A percentile compares a stretch with the other conserved stretches of the same genome.
Evolutionary conservation across 2,113 vertebrate species (phyloP).

Genomic region (Phainopepla nitens): DNA sequence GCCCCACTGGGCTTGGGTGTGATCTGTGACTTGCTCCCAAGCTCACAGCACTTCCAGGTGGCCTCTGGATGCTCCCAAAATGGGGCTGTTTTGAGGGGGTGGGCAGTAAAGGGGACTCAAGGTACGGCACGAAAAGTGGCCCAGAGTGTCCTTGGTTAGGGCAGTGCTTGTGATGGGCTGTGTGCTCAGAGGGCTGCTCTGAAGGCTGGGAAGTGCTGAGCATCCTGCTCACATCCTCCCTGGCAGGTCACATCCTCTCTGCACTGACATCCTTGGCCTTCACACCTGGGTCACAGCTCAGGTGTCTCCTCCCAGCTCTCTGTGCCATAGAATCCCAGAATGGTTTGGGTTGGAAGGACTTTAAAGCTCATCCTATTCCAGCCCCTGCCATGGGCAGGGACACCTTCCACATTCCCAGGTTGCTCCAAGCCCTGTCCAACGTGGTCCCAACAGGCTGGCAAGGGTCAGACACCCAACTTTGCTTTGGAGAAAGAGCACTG

Average conservation of each 20-base stretch:
- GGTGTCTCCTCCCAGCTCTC: not conserved
- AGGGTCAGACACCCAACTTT: not conserved
- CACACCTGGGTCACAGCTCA: not conserved
- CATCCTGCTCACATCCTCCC: not conserved
- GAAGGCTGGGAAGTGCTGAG: not conserved
- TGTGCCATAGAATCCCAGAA: not conserved
- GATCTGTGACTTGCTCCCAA: not conserved
- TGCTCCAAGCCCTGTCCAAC: fast-evolving
- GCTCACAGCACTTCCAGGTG: not conserved
- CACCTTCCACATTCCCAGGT: fast-evolving
- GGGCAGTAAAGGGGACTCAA: not conserved
- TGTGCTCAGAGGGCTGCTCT: not conserved
- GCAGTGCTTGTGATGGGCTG: not conserved
- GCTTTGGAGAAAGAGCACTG: fast-evolving
- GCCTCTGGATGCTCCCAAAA: not conserved
- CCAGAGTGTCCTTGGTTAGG: fast-evolving
- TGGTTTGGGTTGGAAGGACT: not conserved
- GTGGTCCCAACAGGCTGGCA: not conserved
- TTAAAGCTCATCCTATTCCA: not conserved
- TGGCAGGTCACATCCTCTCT: not conserved
- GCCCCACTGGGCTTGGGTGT: fast-evolving
- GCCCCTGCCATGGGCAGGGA: not conserved
- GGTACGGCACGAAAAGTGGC: fast-evolving
- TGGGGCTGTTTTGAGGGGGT: fast-evolving
- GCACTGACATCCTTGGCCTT: not conserved